phyloP scores from a whole-genome alignment of 2,113 vertebrate genomes.

The Myocastor coypus region DNA sequence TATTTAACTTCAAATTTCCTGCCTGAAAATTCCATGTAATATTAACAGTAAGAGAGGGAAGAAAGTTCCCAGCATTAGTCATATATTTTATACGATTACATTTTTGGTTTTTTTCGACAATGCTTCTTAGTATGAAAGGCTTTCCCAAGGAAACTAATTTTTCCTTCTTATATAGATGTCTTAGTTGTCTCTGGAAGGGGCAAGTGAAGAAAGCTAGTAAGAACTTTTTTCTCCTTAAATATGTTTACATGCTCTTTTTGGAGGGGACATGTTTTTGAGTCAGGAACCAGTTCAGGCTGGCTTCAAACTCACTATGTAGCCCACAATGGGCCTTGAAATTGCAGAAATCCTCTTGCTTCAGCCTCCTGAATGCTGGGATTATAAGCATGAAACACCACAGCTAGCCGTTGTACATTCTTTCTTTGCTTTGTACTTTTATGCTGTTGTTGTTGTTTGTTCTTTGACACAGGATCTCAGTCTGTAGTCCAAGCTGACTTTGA shows the following conservation, averaged over 20 bases:
- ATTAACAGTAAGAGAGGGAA: not conserved
- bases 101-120: not conserved
- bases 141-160: not conserved
- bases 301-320: not conserved
- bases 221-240: not conserved
- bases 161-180: not conserved
- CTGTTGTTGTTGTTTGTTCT: not conserved
- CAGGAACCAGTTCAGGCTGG: not conserved
- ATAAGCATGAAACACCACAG: no score
- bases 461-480: not conserved
- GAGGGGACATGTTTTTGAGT: not conserved
- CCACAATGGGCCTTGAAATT: no score
- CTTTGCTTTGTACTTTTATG: not conserved
- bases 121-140: not conserved
- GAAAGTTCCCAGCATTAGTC: not conserved
- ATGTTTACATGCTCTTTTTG: not conserved
- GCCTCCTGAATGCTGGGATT: no score
- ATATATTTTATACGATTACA: not conserved
- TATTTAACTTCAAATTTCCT: constrained; percentile 41
- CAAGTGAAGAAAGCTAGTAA: not conserved
- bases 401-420: not conserved
- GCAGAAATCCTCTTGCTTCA: no score
- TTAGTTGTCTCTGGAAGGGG: constrained; percentile 10
- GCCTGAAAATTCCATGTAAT: not conserved
- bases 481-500: not conserved